Evolutionary conservation across 2,797 vertebrate species (phyloP), one percentile per base, ranked within the genome.

Genomic region (Odontamblyopus lacepedii): DNA sequence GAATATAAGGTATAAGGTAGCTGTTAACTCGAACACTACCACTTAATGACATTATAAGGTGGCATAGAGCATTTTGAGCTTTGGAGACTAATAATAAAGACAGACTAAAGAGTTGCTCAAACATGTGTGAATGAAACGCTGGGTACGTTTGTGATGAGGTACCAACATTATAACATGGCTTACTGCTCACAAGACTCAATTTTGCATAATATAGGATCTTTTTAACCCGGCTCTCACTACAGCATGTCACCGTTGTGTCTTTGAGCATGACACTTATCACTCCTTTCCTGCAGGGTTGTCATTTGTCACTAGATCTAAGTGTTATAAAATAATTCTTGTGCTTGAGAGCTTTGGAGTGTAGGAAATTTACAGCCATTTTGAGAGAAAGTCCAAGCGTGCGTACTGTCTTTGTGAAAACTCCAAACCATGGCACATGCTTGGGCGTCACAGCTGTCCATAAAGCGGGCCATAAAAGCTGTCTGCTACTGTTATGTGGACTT

Each of bases 401-500:
- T 63, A 38, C 35, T 13, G 35, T 63, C 62, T 41, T 44, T 63
- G 32, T 26, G n/a, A 44, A 44, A 63, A n/a, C 19, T n/a, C 50
- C 50, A 32, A 6, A 41, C 50, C 29, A 27, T 53, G 23, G 5
- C 23, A 48, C 18, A 51, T 23, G 61, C 61, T 16, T 62, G 26
- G 62, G 35, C 57, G 61, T 26, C 65, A 35, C 63, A 68, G 11
- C 29, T 56, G 29, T 53, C 32, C 29, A 74, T 74, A 74, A 35
- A 78, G 59, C 13, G 44, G 12, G 30, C 51, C 35, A 19, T 48
- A 19, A 71, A 74, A 15, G 71, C 7, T 19, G 55, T 72, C 59
- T 73, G 66, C 41, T 81, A 35, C 48, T 66, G 63, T 66, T 29
- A 67, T 70, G 48, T 64, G 51, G 61, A 63, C 18, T 61, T 71